phyloP scores from a whole-genome alignment of 23 tunicate species.

The Trididemnum nubilum region DNA sequence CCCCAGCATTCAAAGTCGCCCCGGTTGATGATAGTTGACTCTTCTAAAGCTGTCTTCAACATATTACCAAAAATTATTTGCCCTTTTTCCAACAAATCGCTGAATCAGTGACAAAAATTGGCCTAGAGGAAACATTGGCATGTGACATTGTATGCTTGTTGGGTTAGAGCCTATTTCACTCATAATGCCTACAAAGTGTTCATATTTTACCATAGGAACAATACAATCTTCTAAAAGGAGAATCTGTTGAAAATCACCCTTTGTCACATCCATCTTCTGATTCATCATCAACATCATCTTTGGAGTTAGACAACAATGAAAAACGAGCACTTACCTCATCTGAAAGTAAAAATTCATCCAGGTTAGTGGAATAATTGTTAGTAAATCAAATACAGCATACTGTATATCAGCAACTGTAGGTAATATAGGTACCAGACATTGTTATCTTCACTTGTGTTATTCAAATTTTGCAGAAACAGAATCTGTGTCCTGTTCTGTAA shows the following conservation, averaged over 20 bases:
- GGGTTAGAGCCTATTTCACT: too few species aligned
- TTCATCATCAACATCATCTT: conserved; percentile 49
- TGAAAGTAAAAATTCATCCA: background rate
- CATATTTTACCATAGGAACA: background rate
- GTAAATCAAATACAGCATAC: background rate
- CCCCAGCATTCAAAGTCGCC: too few species aligned
- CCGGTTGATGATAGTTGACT: too few species aligned
- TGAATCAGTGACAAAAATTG: too few species aligned
- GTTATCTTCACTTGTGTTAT: background rate
- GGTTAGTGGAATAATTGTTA: background rate
- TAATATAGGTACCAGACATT: background rate
- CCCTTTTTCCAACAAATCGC: too few species aligned
- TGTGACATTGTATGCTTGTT: too few species aligned
- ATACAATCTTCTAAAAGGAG: background rate
- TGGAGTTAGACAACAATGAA: conserved; percentile 26
- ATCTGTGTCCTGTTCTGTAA: too few species aligned
- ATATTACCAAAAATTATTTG: too few species aligned
- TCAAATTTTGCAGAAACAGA: too few species aligned
- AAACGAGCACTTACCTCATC: background rate
- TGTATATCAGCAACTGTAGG: background rate
- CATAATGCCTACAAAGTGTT: too few species aligned
- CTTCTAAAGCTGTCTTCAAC: too few species aligned
- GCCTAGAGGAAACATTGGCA: too few species aligned
- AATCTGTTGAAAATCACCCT: conserved; percentile 52
- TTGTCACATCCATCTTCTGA: conserved; percentile 36